Conservation (phyloP, 2,797 vertebrate genomes). For the Platyrinchus mystaceus region DNA sequence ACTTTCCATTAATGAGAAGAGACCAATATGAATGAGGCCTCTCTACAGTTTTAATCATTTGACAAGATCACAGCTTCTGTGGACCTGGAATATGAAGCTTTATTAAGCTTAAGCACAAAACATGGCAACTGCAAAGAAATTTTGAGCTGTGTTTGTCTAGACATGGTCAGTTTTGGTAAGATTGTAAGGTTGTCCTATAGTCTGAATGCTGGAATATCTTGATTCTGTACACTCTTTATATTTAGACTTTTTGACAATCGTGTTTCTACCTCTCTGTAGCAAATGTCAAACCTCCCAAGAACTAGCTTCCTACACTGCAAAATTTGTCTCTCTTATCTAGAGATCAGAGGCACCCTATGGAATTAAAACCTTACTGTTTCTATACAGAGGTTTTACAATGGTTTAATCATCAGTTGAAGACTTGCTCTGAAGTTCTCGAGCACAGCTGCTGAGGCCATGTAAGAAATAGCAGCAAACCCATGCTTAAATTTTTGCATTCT, state of each 20-base stretch:
- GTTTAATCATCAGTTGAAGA: background rate
- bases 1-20: background rate
- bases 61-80: background rate
- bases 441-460: background rate
- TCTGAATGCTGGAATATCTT: background rate
- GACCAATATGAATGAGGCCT: background rate
- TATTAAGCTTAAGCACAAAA: background rate
- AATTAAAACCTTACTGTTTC: background rate
- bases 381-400: background rate
- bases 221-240: background rate
- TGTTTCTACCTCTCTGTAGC: background rate
- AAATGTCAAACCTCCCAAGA: background rate
- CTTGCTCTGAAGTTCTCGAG: background rate
- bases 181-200: background rate
- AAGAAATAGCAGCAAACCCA: background rate
- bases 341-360: background rate
- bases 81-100: background rate
- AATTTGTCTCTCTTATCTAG: background rate
- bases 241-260: background rate
- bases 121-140: background rate
- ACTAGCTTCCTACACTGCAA: background rate
- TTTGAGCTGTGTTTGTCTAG: background rate
- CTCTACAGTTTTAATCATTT: background rate
- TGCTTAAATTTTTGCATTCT: background rate
- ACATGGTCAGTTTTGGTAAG: background rate